phyloP scores from a whole-genome alignment of 1,140 invertebrate genomes.

The Brachionus manjavacas region DNA sequence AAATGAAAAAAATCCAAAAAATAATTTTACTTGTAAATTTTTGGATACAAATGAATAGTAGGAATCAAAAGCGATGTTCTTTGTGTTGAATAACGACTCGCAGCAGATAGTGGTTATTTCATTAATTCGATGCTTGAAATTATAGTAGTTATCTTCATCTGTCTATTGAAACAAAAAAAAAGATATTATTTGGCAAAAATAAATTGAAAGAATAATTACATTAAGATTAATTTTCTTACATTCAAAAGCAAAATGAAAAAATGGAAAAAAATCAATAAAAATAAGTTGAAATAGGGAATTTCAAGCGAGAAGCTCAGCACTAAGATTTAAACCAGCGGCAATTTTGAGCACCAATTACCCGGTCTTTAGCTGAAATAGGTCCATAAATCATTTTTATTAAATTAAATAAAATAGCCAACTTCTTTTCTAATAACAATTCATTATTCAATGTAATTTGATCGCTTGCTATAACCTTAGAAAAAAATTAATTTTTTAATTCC shows the following conservation, averaged over 20 bases:
- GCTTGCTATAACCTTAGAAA: slow-evolving; percentile 4
- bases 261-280: slow-evolving; percentile 30
- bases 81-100: neutral
- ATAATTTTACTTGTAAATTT: neutral
- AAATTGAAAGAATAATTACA: slow-evolving; percentile 22
- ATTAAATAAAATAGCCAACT: neutral
- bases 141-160: slow-evolving; percentile 14
- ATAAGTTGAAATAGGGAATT: slow-evolving; percentile 13
- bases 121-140: neutral
- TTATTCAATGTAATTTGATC: slow-evolving; percentile 15
- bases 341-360: neutral
- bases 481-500: neutral
- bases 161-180: slow-evolving; percentile 12
- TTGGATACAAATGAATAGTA: neutral
- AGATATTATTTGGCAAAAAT: slow-evolving; percentile 2
- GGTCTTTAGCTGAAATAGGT: neutral
- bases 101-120: neutral
- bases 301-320: neutral
- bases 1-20: neutral
- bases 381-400: neutral
- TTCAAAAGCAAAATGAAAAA: slow-evolving; percentile 19
- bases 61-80: neutral
- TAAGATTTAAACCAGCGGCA: neutral
- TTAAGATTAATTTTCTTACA: slow-evolving; percentile 16
- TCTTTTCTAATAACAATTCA: neutral